Conservation (phyloP, 2,888 invertebrate genomes). For the Agriopis aurantiaria region DNA sequence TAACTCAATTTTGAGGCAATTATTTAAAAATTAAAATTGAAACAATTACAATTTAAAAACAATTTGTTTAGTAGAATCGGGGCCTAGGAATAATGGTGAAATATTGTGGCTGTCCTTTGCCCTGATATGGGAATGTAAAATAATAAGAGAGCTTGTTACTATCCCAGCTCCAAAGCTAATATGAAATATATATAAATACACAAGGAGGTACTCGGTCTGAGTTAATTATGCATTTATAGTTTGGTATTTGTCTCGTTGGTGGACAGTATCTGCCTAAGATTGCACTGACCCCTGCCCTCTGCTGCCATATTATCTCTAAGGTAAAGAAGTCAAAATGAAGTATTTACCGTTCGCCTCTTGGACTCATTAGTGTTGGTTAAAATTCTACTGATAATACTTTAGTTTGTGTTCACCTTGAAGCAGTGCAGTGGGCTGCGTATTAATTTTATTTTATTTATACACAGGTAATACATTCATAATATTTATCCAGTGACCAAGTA, state of each 20-base stretch:
- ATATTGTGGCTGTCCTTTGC: too few species aligned
- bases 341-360: constrained; percentile 47
- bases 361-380: constrained; percentile 48
- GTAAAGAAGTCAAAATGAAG: constrained; percentile 78
- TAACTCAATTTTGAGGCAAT: too few species aligned
- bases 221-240: constrained; percentile 55
- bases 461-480: constrained; percentile 7
- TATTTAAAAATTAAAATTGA: too few species aligned
- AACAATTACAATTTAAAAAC: too few species aligned
- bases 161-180: neutral
- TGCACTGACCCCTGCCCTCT: constrained; percentile 79
- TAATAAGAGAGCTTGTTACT: neutral
- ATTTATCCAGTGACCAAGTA: neutral
- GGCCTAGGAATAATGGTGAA: too few species aligned
- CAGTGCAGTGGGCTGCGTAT: constrained; percentile 19
- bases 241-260: constrained; percentile 73
- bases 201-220: neutral
- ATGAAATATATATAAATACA: neutral
- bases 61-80: too few species aligned
- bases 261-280: constrained; percentile 77
- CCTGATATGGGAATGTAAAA: too few species aligned
- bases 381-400: constrained; percentile 50
- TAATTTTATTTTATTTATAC: neutral
- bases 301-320: constrained; percentile 74
- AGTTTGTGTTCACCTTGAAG: constrained; percentile 7